Evolutionary conservation across 92 coral and sea anemone genomes (phyloP).

Genomic region (Hydrozoanthus gracilis): DNA sequence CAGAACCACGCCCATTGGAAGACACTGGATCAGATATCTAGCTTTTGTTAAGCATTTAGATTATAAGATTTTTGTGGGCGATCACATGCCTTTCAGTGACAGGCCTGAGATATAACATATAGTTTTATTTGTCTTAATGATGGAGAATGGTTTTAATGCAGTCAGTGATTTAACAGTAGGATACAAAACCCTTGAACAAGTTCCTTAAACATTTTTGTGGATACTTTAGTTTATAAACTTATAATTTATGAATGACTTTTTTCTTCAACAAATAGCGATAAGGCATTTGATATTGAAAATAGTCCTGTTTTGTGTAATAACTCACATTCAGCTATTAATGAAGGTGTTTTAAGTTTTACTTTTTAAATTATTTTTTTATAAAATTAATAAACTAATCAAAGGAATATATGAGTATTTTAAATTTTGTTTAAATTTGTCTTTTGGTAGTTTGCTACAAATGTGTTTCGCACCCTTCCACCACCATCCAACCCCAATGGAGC

Average conservation of each 20-base stretch:
- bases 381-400: neutral
- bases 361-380: too few species aligned
- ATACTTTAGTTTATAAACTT: neutral
- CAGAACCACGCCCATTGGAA: neutral
- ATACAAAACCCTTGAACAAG: neutral
- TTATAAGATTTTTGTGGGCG: neutral
- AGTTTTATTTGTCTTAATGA: neutral
- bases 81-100: neutral
- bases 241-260: neutral
- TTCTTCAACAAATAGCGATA: neutral
- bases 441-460: slow-evolving; percentile 83
- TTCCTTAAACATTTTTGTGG: neutral
- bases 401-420: neutral
- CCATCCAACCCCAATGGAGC: slow-evolving; percentile 99
- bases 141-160: neutral
- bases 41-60: neutral
- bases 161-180: neutral
- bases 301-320: neutral
- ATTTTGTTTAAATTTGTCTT: neutral
- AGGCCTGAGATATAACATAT: neutral
- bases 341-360: neutral
- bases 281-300: neutral
- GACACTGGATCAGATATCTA: neutral
- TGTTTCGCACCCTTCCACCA: slow-evolving; percentile 93
- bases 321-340: neutral